These are phyloP conservation scores for Melipona bicolor DNA, from an alignment of 2,888 invertebrate genomes.

Conservation along the genomic window DNA sequence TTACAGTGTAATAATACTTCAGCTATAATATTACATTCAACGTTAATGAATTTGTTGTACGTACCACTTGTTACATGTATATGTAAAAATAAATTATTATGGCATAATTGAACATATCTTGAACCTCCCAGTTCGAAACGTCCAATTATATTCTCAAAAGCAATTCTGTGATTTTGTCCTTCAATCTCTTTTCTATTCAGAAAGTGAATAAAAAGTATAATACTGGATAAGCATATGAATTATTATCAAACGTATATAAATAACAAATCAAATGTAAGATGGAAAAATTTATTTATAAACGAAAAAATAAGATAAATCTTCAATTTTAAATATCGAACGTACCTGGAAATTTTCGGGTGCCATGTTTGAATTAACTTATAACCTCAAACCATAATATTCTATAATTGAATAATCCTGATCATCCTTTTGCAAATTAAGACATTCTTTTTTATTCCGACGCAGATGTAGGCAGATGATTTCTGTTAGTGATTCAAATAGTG, in stretches of 20 bases:
- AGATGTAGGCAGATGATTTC: not conserved
- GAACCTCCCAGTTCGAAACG: not conserved
- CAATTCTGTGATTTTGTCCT: not conserved
- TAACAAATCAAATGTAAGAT: not conserved
- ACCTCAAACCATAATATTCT: not conserved
- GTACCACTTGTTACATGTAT: no score
- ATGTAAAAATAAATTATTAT: not conserved
- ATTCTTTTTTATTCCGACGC: not conserved
- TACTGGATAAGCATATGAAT: not conserved
- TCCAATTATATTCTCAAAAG: not conserved
- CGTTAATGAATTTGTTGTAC: not conserved
- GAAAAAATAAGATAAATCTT: not conserved
- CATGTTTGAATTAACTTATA: not conserved
- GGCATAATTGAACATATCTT: not conserved
- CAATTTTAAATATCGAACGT: not conserved
- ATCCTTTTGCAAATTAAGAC: not conserved
- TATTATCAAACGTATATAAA: not conserved
- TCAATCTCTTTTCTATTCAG: not conserved
- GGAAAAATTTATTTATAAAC: not conserved
- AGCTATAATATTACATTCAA: constrained; percentile 4
- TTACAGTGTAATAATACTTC: constrained; percentile 12
- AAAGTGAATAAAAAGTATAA: not conserved
- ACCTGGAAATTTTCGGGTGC: not conserved
- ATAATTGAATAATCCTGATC: not conserved
- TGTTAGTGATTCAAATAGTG: not conserved